phyloP scores from a whole-genome alignment of 2,113 vertebrate genomes.

The Rhizomys pruinosus region DNA sequence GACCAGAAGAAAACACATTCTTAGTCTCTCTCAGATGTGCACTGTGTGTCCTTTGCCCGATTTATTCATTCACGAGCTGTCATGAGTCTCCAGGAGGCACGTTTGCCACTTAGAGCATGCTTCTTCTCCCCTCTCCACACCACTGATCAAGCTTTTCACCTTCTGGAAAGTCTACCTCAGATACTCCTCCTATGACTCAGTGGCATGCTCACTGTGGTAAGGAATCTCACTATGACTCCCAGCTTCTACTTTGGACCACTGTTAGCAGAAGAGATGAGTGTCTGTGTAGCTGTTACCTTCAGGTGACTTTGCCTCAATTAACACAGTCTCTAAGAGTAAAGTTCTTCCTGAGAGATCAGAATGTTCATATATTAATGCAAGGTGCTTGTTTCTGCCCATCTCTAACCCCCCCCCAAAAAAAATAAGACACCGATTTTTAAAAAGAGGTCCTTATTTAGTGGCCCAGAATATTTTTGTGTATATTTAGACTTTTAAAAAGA shows the following conservation, averaged over 20 bases:
- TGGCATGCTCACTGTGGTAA: neutral
- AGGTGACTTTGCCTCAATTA: constrained; percentile 5
- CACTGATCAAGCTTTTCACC: neutral
- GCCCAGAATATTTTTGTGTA: neutral
- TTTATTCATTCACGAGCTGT: neutral
- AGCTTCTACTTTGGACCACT: constrained; percentile 53
- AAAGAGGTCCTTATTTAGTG: constrained; percentile 16
- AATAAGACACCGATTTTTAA: neutral
- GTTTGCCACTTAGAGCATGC: neutral
- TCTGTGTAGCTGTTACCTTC: neutral
- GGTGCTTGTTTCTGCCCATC: neutral
- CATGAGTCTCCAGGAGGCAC: neutral
- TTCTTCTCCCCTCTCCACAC: neutral
- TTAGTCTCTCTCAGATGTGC: neutral
- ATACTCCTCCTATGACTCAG: constrained; percentile 62
- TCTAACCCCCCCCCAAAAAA: neutral
- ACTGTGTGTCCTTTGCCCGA: neutral
- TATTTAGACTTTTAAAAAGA: constrained; percentile 50
- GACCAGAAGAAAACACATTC: neutral
- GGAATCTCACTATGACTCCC: constrained; percentile 65
- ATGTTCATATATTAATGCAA: neutral
- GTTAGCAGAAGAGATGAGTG: constrained; percentile 59
- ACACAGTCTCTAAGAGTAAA: neutral
- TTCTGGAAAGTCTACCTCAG: constrained; percentile 64
- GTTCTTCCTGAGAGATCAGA: constrained; percentile 29